phyloP scores from a whole-genome alignment of 2,113 vertebrate species.

The Antidorcas marsupialis region DNA sequence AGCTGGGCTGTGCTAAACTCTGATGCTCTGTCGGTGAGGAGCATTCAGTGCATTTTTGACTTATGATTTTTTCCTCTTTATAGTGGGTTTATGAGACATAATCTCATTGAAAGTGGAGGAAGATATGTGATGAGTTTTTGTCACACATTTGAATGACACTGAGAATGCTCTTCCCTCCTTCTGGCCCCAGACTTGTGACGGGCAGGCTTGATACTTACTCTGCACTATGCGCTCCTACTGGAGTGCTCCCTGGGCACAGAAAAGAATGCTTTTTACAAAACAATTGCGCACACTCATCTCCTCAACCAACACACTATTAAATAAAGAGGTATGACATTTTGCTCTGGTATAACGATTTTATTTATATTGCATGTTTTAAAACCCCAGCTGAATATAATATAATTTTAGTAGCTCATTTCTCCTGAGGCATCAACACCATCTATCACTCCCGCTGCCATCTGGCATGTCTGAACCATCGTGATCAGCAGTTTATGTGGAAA shows the following conservation, averaged over 20 bases:
- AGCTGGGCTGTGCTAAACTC: background rate
- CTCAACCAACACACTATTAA: slow-evolving; percentile 50
- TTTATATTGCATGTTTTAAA: slow-evolving; percentile 77
- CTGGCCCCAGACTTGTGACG: background rate
- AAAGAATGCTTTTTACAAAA: background rate
- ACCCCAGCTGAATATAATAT: slow-evolving; percentile 80
- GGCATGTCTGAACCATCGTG: slow-evolving; percentile 77
- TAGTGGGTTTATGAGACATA: background rate
- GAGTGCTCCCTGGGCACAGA: background rate
- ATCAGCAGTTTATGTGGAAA: slow-evolving; percentile 83
- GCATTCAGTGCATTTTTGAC: background rate
- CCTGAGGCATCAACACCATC: slow-evolving; percentile 81
- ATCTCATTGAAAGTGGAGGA: background rate
- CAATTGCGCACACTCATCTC: background rate
- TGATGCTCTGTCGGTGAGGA: background rate
- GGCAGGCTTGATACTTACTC: background rate
- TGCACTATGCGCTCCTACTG: background rate
- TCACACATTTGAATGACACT: background rate
- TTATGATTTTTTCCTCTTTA: background rate
- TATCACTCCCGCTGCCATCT: slow-evolving; percentile 81
- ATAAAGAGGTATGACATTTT: slow-evolving; percentile 65
- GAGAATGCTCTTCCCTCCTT: background rate
- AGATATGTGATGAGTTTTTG: background rate
- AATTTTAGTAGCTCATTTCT: slow-evolving; percentile 81
- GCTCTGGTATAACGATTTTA: slow-evolving; percentile 75